phyloP scores from a whole-genome alignment of 2,113 vertebrate species.

The Gymnocephalus cernua region DNA sequence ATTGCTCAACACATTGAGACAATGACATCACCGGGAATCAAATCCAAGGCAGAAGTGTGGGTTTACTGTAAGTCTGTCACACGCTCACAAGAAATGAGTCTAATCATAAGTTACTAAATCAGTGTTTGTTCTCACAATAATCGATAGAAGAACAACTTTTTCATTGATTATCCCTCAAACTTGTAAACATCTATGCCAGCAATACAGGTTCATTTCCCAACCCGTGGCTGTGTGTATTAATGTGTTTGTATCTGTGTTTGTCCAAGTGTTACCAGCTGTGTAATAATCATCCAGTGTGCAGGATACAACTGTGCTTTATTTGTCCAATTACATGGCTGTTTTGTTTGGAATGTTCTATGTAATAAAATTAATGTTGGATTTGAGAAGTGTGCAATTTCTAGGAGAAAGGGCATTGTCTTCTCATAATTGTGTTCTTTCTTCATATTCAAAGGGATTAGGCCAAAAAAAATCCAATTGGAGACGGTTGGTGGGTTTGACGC shows the following conservation, averaged over 20 bases:
- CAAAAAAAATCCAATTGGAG: conserved; percentile 62
- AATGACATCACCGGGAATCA: not conserved
- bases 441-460: conserved; percentile 44
- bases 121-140: not conserved
- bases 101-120: conserved; percentile 1
- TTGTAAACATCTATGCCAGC: not conserved
- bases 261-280: not conserved
- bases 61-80: not conserved
- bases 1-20: not conserved
- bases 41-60: not conserved
- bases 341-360: conserved; percentile 30
- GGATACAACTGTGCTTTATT: conserved; percentile 14
- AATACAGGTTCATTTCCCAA: not conserved
- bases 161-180: not conserved
- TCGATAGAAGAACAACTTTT: not conserved
- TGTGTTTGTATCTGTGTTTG: conserved; percentile 1
- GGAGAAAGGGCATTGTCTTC: conserved; percentile 52
- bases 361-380: conserved; percentile 44
- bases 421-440: conserved; percentile 56
- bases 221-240: not conserved
- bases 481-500: conserved; percentile 37
- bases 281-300: not conserved
- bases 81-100: not conserved
- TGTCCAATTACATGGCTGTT: conserved; percentile 42
- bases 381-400: conserved; percentile 40